Conservation (phyloP, 2,797 vertebrate species). For the Nannoperca australis region DNA sequence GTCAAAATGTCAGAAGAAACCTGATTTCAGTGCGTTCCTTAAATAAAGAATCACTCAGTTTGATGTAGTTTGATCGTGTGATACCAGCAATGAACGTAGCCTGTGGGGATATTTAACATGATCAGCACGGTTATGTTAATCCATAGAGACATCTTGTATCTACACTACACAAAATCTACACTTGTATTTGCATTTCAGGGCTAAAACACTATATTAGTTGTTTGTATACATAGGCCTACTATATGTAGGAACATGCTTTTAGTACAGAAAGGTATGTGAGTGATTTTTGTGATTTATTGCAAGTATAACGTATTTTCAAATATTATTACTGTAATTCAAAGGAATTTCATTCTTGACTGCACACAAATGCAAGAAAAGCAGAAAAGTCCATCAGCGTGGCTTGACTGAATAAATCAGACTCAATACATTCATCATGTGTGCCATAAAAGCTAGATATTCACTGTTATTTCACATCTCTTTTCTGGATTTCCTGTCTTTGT, state of each 20-base stretch:
- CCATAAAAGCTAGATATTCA: background rate
- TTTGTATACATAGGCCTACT: background rate
- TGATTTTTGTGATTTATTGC: background rate
- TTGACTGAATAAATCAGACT: conserved; percentile 2
- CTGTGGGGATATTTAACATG: background rate
- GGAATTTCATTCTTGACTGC: background rate
- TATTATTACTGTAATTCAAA: background rate
- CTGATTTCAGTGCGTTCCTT: background rate
- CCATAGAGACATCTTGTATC: background rate
- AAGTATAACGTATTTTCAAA: background rate
- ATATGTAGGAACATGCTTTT: background rate
- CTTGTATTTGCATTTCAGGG: background rate
- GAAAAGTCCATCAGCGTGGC: background rate
- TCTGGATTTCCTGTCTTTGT: background rate
- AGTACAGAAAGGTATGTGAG: background rate
- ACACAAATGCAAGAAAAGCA: background rate
- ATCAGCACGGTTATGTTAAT: background rate
- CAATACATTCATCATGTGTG: background rate
- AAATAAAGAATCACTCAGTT: background rate
- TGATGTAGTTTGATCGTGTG: background rate
- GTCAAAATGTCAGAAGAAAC: background rate
- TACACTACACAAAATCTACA: background rate
- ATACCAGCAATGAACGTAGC: background rate
- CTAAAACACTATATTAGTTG: too few species aligned
- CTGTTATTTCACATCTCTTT: background rate